These are phyloP conservation scores for Gasterosteus nipponicus DNA, from an alignment of 2,113 vertebrate species.

Conservation along the genomic window DNA sequence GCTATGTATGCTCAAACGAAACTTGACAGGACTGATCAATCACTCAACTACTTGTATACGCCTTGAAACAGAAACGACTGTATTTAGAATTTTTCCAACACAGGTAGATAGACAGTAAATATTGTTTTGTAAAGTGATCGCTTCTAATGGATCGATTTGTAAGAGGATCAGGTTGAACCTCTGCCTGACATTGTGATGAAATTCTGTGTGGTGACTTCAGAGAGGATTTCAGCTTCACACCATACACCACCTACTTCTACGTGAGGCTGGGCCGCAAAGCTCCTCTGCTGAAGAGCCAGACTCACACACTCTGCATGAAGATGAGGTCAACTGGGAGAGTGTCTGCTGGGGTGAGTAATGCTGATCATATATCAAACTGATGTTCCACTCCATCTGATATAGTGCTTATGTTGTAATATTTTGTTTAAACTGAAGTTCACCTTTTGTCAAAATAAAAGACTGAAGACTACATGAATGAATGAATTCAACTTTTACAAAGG, in stretches of 20 bases:
- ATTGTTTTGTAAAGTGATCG: neutral
- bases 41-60: neutral
- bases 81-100: neutral
- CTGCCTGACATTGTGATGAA: neutral
- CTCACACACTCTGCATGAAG: slow-evolving; percentile 83
- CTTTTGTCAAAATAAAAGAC: neutral
- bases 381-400: neutral
- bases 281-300: slow-evolving; percentile 82
- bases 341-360: slow-evolving; percentile 53
- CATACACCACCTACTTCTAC: slow-evolving; percentile 94
- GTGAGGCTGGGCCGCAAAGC: slow-evolving; percentile 90
- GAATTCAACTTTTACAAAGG: neutral
- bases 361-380: neutral
- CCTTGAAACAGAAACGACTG: neutral
- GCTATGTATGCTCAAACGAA: no score
- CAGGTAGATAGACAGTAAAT: neutral
- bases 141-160: neutral
- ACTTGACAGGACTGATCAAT: neutral
- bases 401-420: neutral
- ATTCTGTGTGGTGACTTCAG: slow-evolving; percentile 73
- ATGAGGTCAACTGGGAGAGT: slow-evolving; percentile 52
- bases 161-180: neutral
- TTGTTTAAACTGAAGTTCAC: neutral
- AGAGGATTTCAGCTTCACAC: slow-evolving; percentile 97
- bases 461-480: neutral